These are phyloP conservation scores for Promerops cafer DNA, from an alignment of 2,113 vertebrate species.

Conservation along the genomic window DNA sequence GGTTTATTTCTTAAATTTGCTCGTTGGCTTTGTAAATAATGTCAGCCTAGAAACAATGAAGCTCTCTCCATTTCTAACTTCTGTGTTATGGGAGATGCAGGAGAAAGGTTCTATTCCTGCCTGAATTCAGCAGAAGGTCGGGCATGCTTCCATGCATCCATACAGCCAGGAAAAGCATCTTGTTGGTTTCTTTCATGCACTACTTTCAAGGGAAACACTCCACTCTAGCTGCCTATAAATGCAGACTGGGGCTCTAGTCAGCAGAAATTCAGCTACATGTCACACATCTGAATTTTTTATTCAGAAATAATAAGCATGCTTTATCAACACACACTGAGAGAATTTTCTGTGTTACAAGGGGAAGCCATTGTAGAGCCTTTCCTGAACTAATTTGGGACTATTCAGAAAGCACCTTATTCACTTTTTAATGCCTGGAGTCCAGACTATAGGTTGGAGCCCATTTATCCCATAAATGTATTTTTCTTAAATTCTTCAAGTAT, in stretches of 20 bases:
- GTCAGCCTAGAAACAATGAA: background rate
- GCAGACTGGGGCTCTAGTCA: background rate
- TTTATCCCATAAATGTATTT: constrained; percentile 68
- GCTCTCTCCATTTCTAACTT: background rate
- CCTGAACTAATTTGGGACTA: constrained; percentile 17
- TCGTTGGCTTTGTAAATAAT: background rate
- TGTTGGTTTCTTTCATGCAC: background rate
- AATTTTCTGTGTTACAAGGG: background rate
- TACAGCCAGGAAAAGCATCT: background rate
- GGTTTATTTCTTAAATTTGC: background rate
- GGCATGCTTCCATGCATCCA: background rate
- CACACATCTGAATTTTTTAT: constrained; percentile 36
- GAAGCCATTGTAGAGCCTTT: background rate
- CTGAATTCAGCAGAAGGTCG: background rate
- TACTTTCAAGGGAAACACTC: constrained; percentile 1
- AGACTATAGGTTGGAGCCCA: background rate
- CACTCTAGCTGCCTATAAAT: background rate
- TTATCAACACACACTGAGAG: constrained; percentile 6
- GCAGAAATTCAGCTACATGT: constrained; percentile 1
- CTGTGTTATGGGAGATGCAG: background rate
- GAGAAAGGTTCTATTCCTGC: background rate
- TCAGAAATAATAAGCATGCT: constrained; percentile 3
- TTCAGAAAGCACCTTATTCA: constrained; percentile 24
- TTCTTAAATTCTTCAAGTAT: constrained; percentile 62
- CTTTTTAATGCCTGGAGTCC: constrained; percentile 51